Base-by-base conservation (phyloP, 2,113 vertebrate genomes). In the Aphyosemion australe region DNA sequence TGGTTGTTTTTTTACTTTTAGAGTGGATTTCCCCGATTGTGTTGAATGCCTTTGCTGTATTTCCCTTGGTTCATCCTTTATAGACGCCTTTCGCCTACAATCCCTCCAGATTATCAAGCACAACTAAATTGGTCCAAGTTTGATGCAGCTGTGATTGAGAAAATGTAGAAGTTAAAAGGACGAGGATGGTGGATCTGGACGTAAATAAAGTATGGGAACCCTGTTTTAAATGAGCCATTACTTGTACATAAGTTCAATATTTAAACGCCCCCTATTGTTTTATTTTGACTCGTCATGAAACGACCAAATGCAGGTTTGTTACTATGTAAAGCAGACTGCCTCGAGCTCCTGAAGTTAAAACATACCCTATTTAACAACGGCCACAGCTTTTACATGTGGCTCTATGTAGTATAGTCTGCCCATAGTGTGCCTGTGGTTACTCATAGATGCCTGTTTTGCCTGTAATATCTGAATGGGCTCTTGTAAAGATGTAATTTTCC, bases 371-470 rank as follows among this genome's bases (percentile, higher is more conserved):
- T 80, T 78, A 84, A 84, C 83, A 67, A 46, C 77, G 55, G 88
- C 90, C 90, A 92, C 92, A 85, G 76, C 77, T 89, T 91, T 91
- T 89, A 74, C 65, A 70, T 82, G 88, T 90, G 93, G 93, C 92
- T 90, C 84, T 89, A 92, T 94, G 92, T 94, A 94, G 93, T 92
- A 80, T 94, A 96, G 95, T 95, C 92, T 94, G 93, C 93, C 93
- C 94, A 88, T 94, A 94, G 94, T 93, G 94, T 93, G 90, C 93
- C 94, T 96, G 93, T 94, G 93, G 91, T 91, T 69, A 61, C 93
- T 93, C 93, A 91, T 91, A 89, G 90, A 92, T 90, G 90, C 92
- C 91, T 90, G 88, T 88, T 91, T 89, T 84, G 82, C 90, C 91
- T 90, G 89, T 93, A 91, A 87, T 90, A 91, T 89, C 85, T 86